Evolutionary conservation across 2,113 vertebrate genomes (phyloP).

Genomic region (Osmerus eperlanus): DNA sequence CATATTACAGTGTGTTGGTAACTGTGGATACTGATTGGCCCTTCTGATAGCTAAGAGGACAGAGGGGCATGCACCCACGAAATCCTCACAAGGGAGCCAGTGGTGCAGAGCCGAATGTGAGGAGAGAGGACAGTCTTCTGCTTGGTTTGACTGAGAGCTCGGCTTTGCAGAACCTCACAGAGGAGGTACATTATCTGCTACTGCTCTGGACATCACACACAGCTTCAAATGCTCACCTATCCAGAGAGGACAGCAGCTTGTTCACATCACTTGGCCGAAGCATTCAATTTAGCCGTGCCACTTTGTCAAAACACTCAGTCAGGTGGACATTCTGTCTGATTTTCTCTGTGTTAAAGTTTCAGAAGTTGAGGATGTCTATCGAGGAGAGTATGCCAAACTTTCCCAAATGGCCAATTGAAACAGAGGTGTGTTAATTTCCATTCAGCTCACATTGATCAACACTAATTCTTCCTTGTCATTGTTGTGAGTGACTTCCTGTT

Average conservation of each 20-base stretch:
- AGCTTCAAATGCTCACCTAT: background rate
- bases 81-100: slow-evolving; percentile 11
- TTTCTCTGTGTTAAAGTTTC: slow-evolving; percentile 51
- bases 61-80: slow-evolving; percentile 8
- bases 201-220: background rate
- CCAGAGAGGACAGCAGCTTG: background rate
- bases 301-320: background rate
- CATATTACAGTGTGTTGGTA: background rate
- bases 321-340: background rate
- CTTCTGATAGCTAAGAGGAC: slow-evolving; percentile 24
- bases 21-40: background rate
- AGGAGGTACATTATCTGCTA: slow-evolving; percentile 54
- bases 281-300: background rate
- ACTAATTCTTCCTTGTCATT: too few relatives aligned
- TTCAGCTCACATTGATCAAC: slow-evolving; percentile 9
- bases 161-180: slow-evolving; percentile 54
- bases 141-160: slow-evolving; percentile 33
- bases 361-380: slow-evolving; percentile 58
- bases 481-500: too few relatives aligned
- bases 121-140: slow-evolving; percentile 25
- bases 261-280: background rate
- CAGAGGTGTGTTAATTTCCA: slow-evolving; percentile 29
- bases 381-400: slow-evolving; percentile 48
- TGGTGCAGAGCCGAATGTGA: slow-evolving; percentile 14
- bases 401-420: slow-evolving; percentile 20